Conservation (phyloP, 1,140 invertebrate species). For the Drosophila kikkawai region DNA sequence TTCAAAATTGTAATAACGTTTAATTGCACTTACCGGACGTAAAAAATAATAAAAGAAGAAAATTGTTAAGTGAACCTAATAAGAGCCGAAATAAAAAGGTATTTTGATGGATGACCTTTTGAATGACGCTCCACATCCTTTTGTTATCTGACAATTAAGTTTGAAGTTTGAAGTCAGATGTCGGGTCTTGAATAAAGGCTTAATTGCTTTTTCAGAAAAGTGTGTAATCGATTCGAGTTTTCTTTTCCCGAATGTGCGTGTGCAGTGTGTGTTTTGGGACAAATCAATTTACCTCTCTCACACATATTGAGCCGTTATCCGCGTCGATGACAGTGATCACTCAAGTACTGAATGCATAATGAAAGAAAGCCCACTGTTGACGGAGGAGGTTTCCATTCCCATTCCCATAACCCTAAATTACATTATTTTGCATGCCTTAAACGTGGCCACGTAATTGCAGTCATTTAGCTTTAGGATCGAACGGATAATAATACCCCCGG, state of each 20-base stretch:
- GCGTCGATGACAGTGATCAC: conserved; percentile 38
- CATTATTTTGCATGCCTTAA: conserved; percentile 37
- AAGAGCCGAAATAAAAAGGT: conserved; percentile 16
- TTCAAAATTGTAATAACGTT: background rate
- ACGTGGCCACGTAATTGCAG: conserved; percentile 29
- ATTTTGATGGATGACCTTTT: conserved; percentile 27
- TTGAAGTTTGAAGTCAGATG: conserved; percentile 7
- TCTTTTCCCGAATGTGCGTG: conserved; percentile 1
- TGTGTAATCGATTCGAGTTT: conserved; percentile 34
- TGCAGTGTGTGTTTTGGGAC: conserved; percentile 22
- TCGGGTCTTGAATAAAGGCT: conserved; percentile 35
- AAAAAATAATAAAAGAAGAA: background rate
- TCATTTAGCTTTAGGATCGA: conserved; percentile 41
- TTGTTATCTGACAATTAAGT: conserved; percentile 25
- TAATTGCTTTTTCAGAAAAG: conserved; percentile 50
- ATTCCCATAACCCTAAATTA: conserved; percentile 22
- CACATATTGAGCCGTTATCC: conserved; percentile 28
- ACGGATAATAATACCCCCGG: conserved; percentile 20
- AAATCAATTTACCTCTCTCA: conserved; percentile 50
- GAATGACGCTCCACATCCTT: conserved; percentile 30
- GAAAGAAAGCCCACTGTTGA: conserved; percentile 39
- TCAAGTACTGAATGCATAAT: conserved; percentile 44
- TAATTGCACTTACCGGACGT: conserved; percentile 1
- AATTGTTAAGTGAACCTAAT: conserved; percentile 9
- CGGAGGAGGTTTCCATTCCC: conserved; percentile 12